Conservation (phyloP, 2,888 invertebrate genomes). For the Nebria brevicollis region DNA sequence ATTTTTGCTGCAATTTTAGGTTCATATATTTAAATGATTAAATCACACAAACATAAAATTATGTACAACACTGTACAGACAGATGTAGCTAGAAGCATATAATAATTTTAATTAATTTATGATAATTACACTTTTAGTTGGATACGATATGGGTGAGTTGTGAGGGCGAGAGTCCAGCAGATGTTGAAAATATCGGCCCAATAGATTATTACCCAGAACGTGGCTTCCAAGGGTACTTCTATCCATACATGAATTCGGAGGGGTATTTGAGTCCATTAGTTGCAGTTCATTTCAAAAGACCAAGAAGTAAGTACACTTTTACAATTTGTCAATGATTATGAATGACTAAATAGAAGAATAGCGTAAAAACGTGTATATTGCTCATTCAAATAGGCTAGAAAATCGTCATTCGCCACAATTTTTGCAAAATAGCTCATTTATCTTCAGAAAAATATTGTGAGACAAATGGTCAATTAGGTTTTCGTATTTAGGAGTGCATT, state of each 20-base stretch:
- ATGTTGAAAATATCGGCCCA: constrained; percentile 90
- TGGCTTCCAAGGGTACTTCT: constrained; percentile 90
- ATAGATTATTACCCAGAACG: constrained; percentile 82
- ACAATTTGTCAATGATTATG: too few species aligned
- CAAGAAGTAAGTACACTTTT: constrained; percentile 73
- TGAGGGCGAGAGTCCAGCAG: constrained; percentile 92
- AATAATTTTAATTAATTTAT: constrained; percentile 2
- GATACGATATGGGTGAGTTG: constrained; percentile 93
- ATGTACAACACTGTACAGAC: neutral
- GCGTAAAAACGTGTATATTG: too few species aligned
- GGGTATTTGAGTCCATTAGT: constrained; percentile 91
- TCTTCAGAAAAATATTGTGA: too few species aligned
- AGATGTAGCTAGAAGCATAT: neutral
- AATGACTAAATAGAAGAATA: too few species aligned
- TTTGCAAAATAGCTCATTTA: too few species aligned
- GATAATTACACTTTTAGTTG: constrained; percentile 64
- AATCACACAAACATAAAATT: neutral
- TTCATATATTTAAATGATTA: neutral
- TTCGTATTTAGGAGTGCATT: too few species aligned
- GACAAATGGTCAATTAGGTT: too few species aligned
- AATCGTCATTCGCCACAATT: too few species aligned
- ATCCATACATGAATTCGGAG: constrained; percentile 86
- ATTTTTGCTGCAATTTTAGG: neutral
- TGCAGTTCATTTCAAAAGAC: constrained; percentile 85
- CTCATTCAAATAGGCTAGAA: too few species aligned